A percentile compares a stretch with the other conserved stretches of the same genome.
Conservation (phyloP, 2,888 invertebrate species). For the Hedya salicella region DNA sequence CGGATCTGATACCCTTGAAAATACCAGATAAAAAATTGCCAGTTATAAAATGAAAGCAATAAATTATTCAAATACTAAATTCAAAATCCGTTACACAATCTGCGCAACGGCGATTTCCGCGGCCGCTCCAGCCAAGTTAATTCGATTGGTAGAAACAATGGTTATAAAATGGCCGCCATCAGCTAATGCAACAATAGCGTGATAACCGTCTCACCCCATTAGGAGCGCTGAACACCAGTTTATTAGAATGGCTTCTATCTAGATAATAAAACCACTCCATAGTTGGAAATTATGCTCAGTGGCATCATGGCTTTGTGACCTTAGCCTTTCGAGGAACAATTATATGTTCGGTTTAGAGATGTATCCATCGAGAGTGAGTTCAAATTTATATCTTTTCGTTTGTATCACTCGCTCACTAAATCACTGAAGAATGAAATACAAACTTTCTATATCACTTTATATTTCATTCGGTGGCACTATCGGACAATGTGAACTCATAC, state of each 20-base stretch:
- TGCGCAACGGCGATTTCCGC: slow-evolving; percentile 18
- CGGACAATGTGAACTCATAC: too few relatives aligned
- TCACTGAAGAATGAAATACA: too few relatives aligned
- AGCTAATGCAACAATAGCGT: slow-evolving; percentile 46
- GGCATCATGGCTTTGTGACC: slow-evolving; percentile 11
- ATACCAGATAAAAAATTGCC: too few relatives aligned
- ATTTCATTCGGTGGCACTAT: too few relatives aligned
- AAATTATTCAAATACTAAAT: slow-evolving; percentile 15
- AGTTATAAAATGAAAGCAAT: background rate
- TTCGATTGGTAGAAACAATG: slow-evolving; percentile 47
- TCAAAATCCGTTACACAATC: slow-evolving; percentile 5
- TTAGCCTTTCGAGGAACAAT: slow-evolving; percentile 20
- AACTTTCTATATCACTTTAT: too few relatives aligned
- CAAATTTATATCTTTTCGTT: too few relatives aligned
- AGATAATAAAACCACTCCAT: slow-evolving; percentile 38
- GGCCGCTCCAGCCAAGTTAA: slow-evolving; percentile 39
- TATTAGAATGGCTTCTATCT: slow-evolving; percentile 43
- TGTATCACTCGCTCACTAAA: too few relatives aligned
- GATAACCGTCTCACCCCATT: slow-evolving; percentile 52
- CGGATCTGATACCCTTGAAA: too few relatives aligned
- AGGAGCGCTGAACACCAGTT: slow-evolving; percentile 43
- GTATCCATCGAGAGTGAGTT: too few relatives aligned
- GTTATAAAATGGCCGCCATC: slow-evolving; percentile 48
- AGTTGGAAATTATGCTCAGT: slow-evolving; percentile 34
- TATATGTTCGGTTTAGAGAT: too few relatives aligned